Evolutionary conservation across 2,888 invertebrate genomes (phyloP).

Genomic region (Erebia epiphron): DNA sequence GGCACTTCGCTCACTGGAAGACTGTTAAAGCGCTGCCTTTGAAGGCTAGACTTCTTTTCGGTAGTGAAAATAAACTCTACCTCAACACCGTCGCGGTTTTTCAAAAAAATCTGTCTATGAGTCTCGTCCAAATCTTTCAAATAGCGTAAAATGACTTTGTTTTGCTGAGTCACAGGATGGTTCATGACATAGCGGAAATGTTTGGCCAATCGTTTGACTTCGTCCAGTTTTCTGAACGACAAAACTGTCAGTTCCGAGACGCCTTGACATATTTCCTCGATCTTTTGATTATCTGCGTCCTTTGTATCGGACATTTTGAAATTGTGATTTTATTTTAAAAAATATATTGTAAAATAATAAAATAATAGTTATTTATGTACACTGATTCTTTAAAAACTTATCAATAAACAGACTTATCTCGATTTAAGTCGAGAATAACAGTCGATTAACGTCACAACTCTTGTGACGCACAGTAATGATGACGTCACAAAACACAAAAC

Average conservation of each 20-base stretch:
- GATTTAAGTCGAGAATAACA: conserved; percentile 50
- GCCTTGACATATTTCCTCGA: conserved; percentile 53
- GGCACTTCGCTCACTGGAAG: conserved; percentile 75
- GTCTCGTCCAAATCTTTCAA: conserved; percentile 61
- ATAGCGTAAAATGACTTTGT: conserved; percentile 56
- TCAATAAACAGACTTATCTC: conserved; percentile 49
- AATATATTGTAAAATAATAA: conserved; percentile 41
- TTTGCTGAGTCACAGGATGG: conserved; percentile 63
- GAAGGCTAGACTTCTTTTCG: conserved; percentile 73
- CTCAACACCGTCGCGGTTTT: conserved; percentile 67
- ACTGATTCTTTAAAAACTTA: conserved; percentile 44
- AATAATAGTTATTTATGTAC: conserved; percentile 43
- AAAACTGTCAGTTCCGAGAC: conserved; percentile 65
- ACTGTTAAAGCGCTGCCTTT: conserved; percentile 75
- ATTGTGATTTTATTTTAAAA: conserved; percentile 24
- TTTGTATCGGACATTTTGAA: conserved; percentile 47
- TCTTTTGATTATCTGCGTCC: conserved; percentile 40
- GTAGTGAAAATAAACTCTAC: conserved; percentile 78
- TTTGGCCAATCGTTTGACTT: conserved; percentile 65
- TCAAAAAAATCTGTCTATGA: conserved; percentile 63
- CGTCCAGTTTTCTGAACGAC: conserved; percentile 70
- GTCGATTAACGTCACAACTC: conserved; percentile 40
- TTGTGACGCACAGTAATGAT: background rate
- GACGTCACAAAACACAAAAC: conserved; percentile 1
- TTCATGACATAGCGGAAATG: conserved; percentile 67